Evolutionary conservation across 2,113 vertebrate genomes (phyloP).

Genomic region (Apistogramma diplotaenia): DNA sequence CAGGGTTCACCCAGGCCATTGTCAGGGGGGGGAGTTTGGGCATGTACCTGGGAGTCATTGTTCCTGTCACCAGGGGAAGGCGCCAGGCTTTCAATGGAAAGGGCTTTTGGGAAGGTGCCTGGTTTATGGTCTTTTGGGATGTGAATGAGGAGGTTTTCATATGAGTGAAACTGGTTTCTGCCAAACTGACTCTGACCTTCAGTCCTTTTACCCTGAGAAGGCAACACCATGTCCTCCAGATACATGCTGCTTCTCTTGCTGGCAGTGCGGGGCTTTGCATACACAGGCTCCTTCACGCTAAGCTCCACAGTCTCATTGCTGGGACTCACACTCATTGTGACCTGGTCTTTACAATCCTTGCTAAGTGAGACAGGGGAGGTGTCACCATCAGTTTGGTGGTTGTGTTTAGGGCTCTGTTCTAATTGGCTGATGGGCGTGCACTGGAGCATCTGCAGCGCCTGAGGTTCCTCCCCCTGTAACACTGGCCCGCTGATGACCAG

Average conservation of each 20-base stretch:
- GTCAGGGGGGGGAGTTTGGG: not conserved
- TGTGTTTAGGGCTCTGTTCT: slow-evolving; percentile 51
- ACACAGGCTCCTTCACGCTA: slow-evolving; percentile 66
- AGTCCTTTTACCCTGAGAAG: slow-evolving; percentile 73
- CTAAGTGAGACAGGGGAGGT: not conserved
- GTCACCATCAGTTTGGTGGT: slow-evolving; percentile 21
- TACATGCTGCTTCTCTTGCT: slow-evolving; percentile 90
- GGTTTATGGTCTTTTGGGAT: slow-evolving; percentile 98
- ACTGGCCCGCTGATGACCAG: slow-evolving; percentile 87
- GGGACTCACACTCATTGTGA: slow-evolving; percentile 24
- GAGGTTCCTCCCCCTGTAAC: slow-evolving; percentile 86
- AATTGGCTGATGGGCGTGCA: slow-evolving; percentile 83
- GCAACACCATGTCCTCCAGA: slow-evolving; percentile 88
- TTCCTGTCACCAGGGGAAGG: slow-evolving; percentile 76
- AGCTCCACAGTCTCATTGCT: slow-evolving; percentile 63
- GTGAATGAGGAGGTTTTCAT: slow-evolving; percentile 90
- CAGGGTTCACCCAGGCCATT: slow-evolving; percentile 40
- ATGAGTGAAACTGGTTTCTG: slow-evolving; percentile 86
- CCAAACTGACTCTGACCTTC: slow-evolving; percentile 74
- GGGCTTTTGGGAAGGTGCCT: slow-evolving; percentile 95
- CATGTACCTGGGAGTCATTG: slow-evolving; percentile 26
- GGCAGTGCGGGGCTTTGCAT: slow-evolving; percentile 77
- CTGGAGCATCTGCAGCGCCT: slow-evolving; percentile 81
- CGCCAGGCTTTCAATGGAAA: slow-evolving; percentile 94
- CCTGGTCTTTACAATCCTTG: slow-evolving; percentile 12